A percentile compares a stretch with the other conserved stretches of the same genome.
Conservation (phyloP, 23 tunicate species). For the Trididemnum miniatum region DNA sequence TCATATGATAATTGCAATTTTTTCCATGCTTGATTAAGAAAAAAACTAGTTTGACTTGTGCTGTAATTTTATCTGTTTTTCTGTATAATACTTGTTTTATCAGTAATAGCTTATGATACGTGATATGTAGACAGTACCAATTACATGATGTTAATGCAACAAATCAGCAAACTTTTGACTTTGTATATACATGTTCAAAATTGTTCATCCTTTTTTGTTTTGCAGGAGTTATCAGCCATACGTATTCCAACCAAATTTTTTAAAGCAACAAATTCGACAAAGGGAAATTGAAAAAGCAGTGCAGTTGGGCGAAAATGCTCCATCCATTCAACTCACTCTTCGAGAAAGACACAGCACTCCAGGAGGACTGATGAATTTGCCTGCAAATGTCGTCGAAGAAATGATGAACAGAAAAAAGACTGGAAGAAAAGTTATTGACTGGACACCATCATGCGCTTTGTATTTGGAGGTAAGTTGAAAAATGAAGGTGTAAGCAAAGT, state of each 20-base stretch:
- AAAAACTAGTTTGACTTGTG: too few species aligned
- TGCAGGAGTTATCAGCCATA: slow-evolving; percentile 84
- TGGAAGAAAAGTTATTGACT: slow-evolving; percentile 97
- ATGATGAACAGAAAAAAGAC: slow-evolving; percentile 64
- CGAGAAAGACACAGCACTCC: background rate
- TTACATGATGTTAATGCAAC: too few species aligned
- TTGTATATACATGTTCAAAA: too few species aligned
- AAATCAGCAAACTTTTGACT: too few species aligned
- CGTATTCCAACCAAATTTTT: slow-evolving; percentile 97
- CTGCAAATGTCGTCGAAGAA: slow-evolving; percentile 29
- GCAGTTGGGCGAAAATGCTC: slow-evolving; percentile 32
- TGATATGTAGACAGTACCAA: too few species aligned
- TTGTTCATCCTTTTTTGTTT: too few species aligned
- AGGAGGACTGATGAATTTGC: slow-evolving; percentile 3
- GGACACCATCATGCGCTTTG: slow-evolving; percentile 92
- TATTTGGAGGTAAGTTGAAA: slow-evolving; percentile 72
- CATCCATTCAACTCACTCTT: background rate
- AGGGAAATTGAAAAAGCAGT: slow-evolving; percentile 59
- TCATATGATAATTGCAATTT: too few species aligned
- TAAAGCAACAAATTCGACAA: slow-evolving; percentile 85
- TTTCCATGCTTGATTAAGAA: too few species aligned
- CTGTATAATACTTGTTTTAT: too few species aligned
- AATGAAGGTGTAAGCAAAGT: too few species aligned
- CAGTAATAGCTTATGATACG: too few species aligned
- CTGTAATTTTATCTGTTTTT: too few species aligned